Percentiles rank a stretch among this genome's conserved stretches.
phyloP scores from a whole-genome alignment of 2,797 vertebrate species.

The Sebastes trivittatus region DNA sequence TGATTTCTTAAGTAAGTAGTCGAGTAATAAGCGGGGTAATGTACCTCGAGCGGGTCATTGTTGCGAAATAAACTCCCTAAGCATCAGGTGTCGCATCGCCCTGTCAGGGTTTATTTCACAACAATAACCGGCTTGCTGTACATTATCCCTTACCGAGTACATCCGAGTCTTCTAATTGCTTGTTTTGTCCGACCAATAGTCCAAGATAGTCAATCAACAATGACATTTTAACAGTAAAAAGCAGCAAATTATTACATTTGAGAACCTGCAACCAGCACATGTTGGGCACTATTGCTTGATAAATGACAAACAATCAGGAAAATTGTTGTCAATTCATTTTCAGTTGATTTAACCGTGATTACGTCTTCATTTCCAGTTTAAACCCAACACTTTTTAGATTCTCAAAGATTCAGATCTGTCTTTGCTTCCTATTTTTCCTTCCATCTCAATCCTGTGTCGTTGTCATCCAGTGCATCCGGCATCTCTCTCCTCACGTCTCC shows the following conservation, averaged over 20 bases:
- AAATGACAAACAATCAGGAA: background rate
- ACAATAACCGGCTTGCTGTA: rapidly evolving
- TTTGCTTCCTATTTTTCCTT: background rate
- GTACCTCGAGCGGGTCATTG: no score
- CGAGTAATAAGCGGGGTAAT: rapidly evolving
- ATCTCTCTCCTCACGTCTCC: slow-evolving; percentile 33
- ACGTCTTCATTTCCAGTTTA: background rate
- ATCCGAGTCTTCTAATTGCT: background rate
- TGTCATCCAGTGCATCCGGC: slow-evolving; percentile 10
- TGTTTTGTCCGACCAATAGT: background rate
- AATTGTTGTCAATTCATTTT: background rate
- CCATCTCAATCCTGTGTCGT: background rate
- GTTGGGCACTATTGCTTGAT: background rate
- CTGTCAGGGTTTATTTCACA: no score
- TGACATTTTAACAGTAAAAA: background rate
- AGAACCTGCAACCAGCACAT: background rate
- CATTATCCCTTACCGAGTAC: no score
- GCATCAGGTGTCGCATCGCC: no score
- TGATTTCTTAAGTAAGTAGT: no score
- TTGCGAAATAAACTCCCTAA: no score
- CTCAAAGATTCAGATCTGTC: background rate
- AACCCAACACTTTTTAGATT: background rate
- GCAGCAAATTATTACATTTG: background rate
- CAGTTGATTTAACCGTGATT: background rate
- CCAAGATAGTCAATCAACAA: background rate